phyloP scores from a whole-genome alignment of 2,888 invertebrate species.

The Drosophila paramelanica region DNA sequence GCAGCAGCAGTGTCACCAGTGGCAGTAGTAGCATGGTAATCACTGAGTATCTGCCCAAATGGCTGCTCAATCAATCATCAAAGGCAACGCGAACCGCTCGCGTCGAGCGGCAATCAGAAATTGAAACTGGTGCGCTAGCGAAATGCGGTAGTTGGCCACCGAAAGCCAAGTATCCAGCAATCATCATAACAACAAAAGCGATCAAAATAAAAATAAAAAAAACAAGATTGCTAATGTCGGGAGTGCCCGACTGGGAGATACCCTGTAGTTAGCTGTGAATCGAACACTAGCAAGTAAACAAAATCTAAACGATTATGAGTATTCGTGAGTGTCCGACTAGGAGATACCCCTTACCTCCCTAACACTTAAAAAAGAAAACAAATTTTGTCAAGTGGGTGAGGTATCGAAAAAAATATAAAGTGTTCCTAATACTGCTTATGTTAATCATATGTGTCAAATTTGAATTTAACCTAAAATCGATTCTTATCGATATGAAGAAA shows the following conservation, averaged over 20 bases:
- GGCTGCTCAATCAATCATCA: constrained; percentile 8
- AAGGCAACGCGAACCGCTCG: constrained; percentile 52
- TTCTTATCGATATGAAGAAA: too few species aligned
- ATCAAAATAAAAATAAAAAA: not conserved
- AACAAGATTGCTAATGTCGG: not conserved
- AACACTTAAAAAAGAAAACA: too few species aligned
- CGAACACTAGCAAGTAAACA: not conserved
- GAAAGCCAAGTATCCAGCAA: constrained; percentile 44
- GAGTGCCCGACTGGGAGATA: not conserved
- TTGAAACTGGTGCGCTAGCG: constrained; percentile 64
- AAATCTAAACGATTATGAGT: too few species aligned
- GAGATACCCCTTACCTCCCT: too few species aligned
- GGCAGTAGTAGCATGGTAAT: not conserved
- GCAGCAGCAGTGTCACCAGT: constrained; percentile 7
- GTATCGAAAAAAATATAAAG: too few species aligned
- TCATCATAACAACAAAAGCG: not conserved
- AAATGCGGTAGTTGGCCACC: constrained; percentile 72
- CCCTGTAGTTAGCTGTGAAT: not conserved
- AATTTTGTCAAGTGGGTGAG: too few species aligned
- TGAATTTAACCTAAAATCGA: too few species aligned
- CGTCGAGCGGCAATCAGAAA: constrained; percentile 64
- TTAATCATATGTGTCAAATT: too few species aligned
- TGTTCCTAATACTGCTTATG: too few species aligned
- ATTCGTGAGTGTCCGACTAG: not conserved
- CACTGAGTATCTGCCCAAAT: not conserved